phyloP scores from a whole-genome alignment of 2,888 invertebrate species.

The Lepidonotus clava region DNA sequence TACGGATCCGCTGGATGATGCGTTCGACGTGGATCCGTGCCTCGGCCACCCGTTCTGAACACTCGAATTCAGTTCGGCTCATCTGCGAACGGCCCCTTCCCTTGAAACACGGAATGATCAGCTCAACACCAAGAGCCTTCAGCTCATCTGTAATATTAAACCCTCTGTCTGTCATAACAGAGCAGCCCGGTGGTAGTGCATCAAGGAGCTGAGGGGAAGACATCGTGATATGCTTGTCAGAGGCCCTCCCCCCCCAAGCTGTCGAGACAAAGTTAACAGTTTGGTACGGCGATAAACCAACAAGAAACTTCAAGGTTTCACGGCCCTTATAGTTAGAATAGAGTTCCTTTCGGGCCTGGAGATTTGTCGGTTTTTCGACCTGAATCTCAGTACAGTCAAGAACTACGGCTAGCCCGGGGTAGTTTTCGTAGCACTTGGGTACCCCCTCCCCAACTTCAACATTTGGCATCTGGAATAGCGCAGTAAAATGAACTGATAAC shows the following conservation, averaged over 20 bases:
- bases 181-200: slow-evolving; percentile 30
- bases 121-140: slow-evolving; percentile 58
- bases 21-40: slow-evolving; percentile 58
- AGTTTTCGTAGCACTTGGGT: neutral
- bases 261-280: slow-evolving; percentile 58
- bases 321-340: slow-evolving; percentile 60
- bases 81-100: slow-evolving; percentile 59
- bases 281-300: slow-evolving; percentile 59
- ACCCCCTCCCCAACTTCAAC: neutral
- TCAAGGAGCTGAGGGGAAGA: slow-evolving; percentile 40
- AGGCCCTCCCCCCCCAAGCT: slow-evolving; percentile 60
- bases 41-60: slow-evolving; percentile 57
- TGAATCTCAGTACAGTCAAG: slow-evolving; percentile 61
- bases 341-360: slow-evolving; percentile 58
- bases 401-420: neutral
- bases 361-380: slow-evolving; percentile 57
- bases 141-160: slow-evolving; percentile 55
- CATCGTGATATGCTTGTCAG: slow-evolving; percentile 59
- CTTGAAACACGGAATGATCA: slow-evolving; percentile 59
- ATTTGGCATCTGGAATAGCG: neutral
- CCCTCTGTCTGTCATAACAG: slow-evolving; percentile 61
- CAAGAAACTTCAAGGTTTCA: slow-evolving; percentile 56
- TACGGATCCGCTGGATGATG: slow-evolving; percentile 60
- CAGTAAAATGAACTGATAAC: neutral
- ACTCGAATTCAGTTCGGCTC: slow-evolving; percentile 27